phyloP scores from a whole-genome alignment of 1,140 invertebrate species.

The Aradophagus sp. region DNA sequence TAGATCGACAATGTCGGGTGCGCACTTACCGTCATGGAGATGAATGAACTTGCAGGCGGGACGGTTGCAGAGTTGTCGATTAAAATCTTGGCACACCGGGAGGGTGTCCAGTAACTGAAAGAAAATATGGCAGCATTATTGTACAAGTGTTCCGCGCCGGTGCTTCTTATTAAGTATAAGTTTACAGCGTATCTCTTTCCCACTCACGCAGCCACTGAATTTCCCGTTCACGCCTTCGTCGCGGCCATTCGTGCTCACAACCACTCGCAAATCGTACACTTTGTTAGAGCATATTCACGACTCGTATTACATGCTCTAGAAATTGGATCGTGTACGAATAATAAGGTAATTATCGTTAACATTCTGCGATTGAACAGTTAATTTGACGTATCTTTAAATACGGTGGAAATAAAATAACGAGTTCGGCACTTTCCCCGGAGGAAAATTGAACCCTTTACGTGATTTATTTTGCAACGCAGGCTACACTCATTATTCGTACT shows the following conservation, averaged over 20 bases:
- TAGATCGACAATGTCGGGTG: slow-evolving; percentile 2
- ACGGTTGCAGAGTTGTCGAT: slow-evolving; percentile 94
- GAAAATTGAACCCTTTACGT: too few species aligned
- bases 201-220: slow-evolving; percentile 38
- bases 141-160: slow-evolving; percentile 51
- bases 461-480: too few species aligned
- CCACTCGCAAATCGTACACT: slow-evolving; percentile 64
- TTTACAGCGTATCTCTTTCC: slow-evolving; percentile 56
- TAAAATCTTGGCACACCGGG: slow-evolving; percentile 99
- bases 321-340: slow-evolving; percentile 69
- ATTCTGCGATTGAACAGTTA: slow-evolving; percentile 59
- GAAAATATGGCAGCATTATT: slow-evolving; percentile 72
- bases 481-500: slow-evolving; percentile 66
- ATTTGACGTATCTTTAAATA: too few species aligned
- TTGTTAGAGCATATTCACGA: slow-evolving; percentile 73
- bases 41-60: slow-evolving; percentile 97
- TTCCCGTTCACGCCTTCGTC: slow-evolving; percentile 41
- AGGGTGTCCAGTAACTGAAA: slow-evolving; percentile 99
- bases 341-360: slow-evolving; percentile 70
- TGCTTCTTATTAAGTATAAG: slow-evolving; percentile 50
- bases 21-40: slow-evolving; percentile 90
- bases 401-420: too few species aligned
- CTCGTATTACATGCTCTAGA: slow-evolving; percentile 72
- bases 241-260: slow-evolving; percentile 52
- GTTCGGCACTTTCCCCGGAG: too few species aligned